Percentiles rank a stretch among this genome's conserved stretches.
Conservation (phyloP, 2,113 vertebrate species). For the Isichthys henryi region DNA sequence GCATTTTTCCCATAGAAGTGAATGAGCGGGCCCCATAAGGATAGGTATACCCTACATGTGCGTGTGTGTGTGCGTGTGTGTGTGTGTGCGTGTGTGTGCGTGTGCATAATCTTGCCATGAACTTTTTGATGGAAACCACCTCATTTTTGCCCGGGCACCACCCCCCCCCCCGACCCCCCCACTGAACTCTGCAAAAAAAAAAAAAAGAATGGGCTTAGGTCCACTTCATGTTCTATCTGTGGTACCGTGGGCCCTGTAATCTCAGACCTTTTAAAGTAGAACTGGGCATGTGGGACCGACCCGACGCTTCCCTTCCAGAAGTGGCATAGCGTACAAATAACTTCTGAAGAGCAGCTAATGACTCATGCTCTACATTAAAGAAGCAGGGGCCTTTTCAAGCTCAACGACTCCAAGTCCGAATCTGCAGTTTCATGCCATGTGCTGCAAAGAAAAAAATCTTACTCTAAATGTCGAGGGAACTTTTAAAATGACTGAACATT, state of each 20-base stretch:
- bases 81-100: background rate
- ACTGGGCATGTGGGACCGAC: background rate
- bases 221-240: slow-evolving; percentile 3
- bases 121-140: background rate
- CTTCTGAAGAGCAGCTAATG: background rate
- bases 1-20: no score
- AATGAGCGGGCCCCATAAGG: no score
- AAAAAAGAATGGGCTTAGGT: background rate
- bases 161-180: background rate
- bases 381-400: background rate
- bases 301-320: background rate
- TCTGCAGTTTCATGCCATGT: background rate
- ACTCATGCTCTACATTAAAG: background rate
- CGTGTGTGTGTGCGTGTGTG: no score
- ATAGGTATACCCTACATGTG: no score
- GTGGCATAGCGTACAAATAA: background rate
- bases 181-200: slow-evolving; percentile 5
- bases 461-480: background rate
- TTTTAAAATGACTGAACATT: background rate
- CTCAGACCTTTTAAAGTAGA: slow-evolving; percentile 1
- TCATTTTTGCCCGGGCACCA: background rate
- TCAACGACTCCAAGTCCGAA: background rate
- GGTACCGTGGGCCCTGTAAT: slow-evolving; percentile 7
- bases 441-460: background rate
- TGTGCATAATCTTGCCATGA: background rate